A percentile compares a stretch with the other conserved stretches of the same genome.
Conservation (phyloP, 2,888 invertebrate genomes). For the Apoderus coryli region DNA sequence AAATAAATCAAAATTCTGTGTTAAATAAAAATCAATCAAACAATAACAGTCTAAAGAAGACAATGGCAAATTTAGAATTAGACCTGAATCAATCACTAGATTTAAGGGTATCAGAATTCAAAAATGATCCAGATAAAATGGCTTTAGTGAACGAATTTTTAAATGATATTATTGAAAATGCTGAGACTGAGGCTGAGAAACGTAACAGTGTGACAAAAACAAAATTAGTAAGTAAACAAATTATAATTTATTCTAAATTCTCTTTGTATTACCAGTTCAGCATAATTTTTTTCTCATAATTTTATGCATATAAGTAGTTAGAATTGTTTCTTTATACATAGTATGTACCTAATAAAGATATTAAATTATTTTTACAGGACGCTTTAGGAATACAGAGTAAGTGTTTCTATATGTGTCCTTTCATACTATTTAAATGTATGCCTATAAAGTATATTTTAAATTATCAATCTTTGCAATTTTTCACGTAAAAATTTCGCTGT, state of each 20-base stretch:
- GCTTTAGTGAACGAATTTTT: slow-evolving; percentile 30
- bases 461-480: no score
- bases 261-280: no score
- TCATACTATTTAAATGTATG: no score
- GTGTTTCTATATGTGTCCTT: slow-evolving; percentile 11
- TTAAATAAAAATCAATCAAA: slow-evolving; percentile 3
- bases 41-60: slow-evolving; percentile 7
- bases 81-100: slow-evolving; percentile 27
- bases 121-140: slow-evolving; percentile 32
- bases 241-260: no score
- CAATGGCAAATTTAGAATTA: slow-evolving; percentile 26
- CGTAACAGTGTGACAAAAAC: slow-evolving; percentile 22
- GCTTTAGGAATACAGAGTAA: slow-evolving; percentile 18
- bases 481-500: no score
- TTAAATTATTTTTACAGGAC: slow-evolving; percentile 14
- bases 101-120: slow-evolving; percentile 29
- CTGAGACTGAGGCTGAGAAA: slow-evolving; percentile 28
- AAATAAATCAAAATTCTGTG: neutral
- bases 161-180: slow-evolving; percentile 30
- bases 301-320: no score
- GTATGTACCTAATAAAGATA: slow-evolving; percentile 3
- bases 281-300: no score
- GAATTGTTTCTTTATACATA: no score
- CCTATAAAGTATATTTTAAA: no score
- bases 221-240: slow-evolving; percentile 25